phyloP scores from a whole-genome alignment of 2,888 invertebrate species.

The Synergus umbraculus region DNA sequence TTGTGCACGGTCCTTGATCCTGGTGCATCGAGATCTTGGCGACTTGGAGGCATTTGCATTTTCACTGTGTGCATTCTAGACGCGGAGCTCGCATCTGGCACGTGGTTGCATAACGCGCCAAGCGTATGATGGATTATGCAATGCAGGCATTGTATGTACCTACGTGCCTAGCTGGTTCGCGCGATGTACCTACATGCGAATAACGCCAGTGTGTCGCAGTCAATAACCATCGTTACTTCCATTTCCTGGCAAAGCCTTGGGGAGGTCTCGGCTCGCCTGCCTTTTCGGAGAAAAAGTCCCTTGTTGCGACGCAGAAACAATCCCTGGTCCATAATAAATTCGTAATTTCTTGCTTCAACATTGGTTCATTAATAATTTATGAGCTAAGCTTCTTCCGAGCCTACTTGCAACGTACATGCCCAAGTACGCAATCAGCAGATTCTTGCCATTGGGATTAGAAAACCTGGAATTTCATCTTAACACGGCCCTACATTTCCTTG shows the following conservation, averaged over 20 bases:
- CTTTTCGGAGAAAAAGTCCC: conserved; percentile 8
- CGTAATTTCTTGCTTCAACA: conserved; percentile 36
- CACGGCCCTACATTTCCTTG: not conserved
- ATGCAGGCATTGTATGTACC: conserved; percentile 24
- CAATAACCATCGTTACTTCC: conserved; percentile 38
- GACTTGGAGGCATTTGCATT: conserved; percentile 34
- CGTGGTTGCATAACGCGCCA: conserved; percentile 38
- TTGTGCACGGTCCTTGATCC: conserved; percentile 32
- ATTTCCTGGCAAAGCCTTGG: conserved; percentile 33
- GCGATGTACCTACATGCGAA: conserved; percentile 40
- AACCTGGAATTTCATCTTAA: not conserved
- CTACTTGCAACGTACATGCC: not conserved
- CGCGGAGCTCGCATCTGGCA: conserved; percentile 29
- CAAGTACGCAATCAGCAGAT: conserved; percentile 11
- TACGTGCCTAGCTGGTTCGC: conserved; percentile 12
- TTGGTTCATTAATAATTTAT: conserved; percentile 33
- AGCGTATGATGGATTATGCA: conserved; percentile 41
- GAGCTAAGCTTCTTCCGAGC: conserved; percentile 6
- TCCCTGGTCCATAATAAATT: conserved; percentile 36
- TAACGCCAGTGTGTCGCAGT: conserved; percentile 35
- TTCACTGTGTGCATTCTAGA: conserved; percentile 30
- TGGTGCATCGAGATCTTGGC: conserved; percentile 34
- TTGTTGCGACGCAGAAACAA: conserved; percentile 33
- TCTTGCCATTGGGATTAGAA: not conserved
- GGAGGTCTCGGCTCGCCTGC: not conserved